Conservation (phyloP, 1,140 invertebrate species). For the Caligus rogercresseyi region DNA sequence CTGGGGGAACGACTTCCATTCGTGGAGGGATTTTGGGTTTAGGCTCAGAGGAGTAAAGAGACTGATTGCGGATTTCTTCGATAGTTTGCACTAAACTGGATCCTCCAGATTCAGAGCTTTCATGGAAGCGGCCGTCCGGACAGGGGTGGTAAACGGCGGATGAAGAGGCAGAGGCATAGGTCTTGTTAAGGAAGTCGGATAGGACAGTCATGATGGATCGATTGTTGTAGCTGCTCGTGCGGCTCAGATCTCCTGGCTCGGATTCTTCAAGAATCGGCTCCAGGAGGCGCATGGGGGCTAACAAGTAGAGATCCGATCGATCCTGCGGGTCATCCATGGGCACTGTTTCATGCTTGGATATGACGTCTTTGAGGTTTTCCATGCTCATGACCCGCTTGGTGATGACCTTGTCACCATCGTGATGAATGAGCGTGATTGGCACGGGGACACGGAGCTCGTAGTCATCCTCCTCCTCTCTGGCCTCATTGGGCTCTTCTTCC, state of each 20-base stretch:
- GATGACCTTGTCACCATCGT: slow-evolving; percentile 8
- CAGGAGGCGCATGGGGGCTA: slow-evolving; percentile 17
- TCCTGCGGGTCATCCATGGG: slow-evolving; percentile 18
- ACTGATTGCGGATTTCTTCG: slow-evolving; percentile 34
- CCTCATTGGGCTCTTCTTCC: background rate
- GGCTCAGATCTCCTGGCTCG: background rate
- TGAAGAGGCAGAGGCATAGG: background rate
- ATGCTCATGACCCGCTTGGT: slow-evolving; percentile 1
- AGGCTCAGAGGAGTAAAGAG: slow-evolving; percentile 20
- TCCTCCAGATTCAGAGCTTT: background rate
- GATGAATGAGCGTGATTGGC: slow-evolving; percentile 17
- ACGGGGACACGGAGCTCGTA: background rate
- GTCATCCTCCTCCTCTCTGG: background rate
- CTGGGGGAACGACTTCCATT: background rate
- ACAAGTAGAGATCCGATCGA: slow-evolving; percentile 14
- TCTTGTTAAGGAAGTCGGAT: slow-evolving; percentile 13
- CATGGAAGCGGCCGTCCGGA: background rate
- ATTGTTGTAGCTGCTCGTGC: background rate
- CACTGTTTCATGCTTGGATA: slow-evolving; percentile 6
- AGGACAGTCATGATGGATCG: slow-evolving; percentile 17
- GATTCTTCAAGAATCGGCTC: slow-evolving; percentile 17
- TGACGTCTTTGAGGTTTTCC: slow-evolving; percentile 8
- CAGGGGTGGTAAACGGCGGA: slow-evolving; percentile 29
- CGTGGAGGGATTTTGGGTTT: slow-evolving; percentile 11
- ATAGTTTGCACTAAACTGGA: slow-evolving; percentile 42